Conservation (phyloP, 1,140 invertebrate species). For the Panagrolaimus sp. region DNA sequence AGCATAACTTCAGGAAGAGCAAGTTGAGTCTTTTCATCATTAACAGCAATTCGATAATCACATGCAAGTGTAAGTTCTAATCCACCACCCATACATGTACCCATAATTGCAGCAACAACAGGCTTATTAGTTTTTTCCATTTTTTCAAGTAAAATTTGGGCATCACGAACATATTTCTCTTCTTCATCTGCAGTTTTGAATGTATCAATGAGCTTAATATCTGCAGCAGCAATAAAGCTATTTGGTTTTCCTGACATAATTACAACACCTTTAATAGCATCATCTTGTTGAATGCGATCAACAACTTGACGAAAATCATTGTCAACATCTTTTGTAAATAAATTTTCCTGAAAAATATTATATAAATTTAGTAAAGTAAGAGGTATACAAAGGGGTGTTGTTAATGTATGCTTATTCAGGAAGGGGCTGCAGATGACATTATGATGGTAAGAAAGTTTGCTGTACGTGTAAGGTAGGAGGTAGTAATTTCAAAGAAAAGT, state of each 20-base stretch:
- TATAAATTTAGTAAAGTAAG: background rate
- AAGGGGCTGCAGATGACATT: too few species aligned
- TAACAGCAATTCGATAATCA: constrained; percentile 89
- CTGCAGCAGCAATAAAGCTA: constrained; percentile 94
- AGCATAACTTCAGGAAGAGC: constrained; percentile 90
- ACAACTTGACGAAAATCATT: constrained; percentile 35
- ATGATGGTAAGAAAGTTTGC: too few species aligned
- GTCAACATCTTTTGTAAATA: constrained; percentile 36
- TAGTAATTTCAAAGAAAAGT: too few species aligned
- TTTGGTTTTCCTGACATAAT: constrained; percentile 88
- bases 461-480: too few species aligned
- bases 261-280: constrained; percentile 74
- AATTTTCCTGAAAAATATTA: constrained; percentile 36
- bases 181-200: constrained; percentile 76
- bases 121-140: constrained; percentile 83
- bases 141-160: constrained; percentile 68
- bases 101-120: constrained; percentile 85
- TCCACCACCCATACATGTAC: constrained; percentile 90
- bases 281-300: constrained; percentile 46
- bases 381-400: too few species aligned
- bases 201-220: constrained; percentile 69
- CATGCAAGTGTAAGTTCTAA: constrained; percentile 87
- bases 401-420: too few species aligned
- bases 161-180: constrained; percentile 66
- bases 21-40: constrained; percentile 80